Percentiles rank a stretch among this genome's conserved stretches.
Conservation (phyloP, 2,113 vertebrate genomes). For the Gasterosteus aculeatus region DNA sequence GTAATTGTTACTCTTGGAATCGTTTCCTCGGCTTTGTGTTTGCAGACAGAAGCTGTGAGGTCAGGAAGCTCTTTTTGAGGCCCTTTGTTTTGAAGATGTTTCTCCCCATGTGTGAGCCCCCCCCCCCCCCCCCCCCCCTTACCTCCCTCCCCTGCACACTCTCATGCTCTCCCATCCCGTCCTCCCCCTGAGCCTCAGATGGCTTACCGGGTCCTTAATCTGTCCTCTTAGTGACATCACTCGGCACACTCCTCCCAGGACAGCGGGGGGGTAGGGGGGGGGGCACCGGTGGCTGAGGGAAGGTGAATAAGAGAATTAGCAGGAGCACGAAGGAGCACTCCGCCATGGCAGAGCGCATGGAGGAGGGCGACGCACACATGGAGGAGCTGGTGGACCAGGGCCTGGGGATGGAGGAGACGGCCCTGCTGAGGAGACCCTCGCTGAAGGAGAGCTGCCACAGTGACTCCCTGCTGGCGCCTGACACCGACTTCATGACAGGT, state of each 20-base stretch:
- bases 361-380: constrained; percentile 58
- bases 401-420: constrained; percentile 72
- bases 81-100: constrained; percentile 36
- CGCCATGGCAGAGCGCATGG: constrained; percentile 37
- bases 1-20: constrained; percentile 32
- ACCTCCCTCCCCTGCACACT: constrained; percentile 10
- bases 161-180: constrained; percentile 13
- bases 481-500: constrained; percentile 81
- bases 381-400: constrained; percentile 75
- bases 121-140: no score
- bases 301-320: constrained; percentile 44
- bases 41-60: constrained; percentile 15
- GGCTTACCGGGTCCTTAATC: constrained; percentile 79
- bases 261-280: constrained; percentile 26
- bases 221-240: constrained; percentile 76
- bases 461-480: constrained; percentile 73
- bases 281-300: constrained; percentile 31
- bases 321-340: constrained; percentile 10
- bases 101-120: background rate
- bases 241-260: constrained; percentile 31
- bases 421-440: constrained; percentile 56
- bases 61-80: constrained; percentile 30
- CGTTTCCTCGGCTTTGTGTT: constrained; percentile 6
- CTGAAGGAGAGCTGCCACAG: constrained; percentile 69
- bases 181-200: constrained; percentile 59